Conservation (phyloP, 2,113 vertebrate species). For the Nycticebus coucang region DNA sequence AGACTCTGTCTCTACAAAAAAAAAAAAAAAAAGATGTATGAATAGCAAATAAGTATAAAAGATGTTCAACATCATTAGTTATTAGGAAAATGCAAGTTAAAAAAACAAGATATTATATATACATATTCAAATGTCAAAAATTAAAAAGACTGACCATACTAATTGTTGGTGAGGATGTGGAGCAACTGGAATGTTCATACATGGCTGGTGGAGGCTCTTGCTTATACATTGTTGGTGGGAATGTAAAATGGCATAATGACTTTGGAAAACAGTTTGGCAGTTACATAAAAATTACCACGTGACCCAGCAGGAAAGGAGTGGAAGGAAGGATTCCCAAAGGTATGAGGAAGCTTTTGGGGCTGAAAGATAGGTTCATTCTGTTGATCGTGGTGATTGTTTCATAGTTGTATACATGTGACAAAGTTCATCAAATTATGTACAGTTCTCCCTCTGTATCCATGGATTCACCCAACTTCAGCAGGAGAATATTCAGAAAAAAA, state of each 20-base stretch:
- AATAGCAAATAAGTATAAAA: background rate
- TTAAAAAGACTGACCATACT: background rate
- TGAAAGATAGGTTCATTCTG: background rate
- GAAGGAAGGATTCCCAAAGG: background rate
- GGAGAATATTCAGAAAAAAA: background rate
- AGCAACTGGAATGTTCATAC: background rate
- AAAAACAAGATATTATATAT: background rate
- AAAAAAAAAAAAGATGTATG: background rate
- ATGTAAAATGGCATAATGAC: background rate
- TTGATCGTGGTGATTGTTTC: background rate
- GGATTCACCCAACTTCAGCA: background rate
- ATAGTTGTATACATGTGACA: background rate
- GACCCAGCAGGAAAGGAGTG: background rate
- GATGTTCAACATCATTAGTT: background rate
- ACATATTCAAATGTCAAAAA: background rate
- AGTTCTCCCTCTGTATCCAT: background rate
- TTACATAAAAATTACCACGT: background rate
- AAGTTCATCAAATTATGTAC: background rate
- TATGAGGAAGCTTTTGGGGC: background rate
- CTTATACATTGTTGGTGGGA: background rate
- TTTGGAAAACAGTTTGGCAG: background rate
- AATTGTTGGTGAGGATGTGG: background rate
- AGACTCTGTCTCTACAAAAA: too few species aligned
- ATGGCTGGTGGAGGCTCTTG: too few species aligned
- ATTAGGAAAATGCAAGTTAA: slow-evolving; percentile 24